These are phyloP conservation scores for Drosophila willistoni DNA, from an alignment of 1,140 invertebrate species.

Conservation along the genomic window DNA sequence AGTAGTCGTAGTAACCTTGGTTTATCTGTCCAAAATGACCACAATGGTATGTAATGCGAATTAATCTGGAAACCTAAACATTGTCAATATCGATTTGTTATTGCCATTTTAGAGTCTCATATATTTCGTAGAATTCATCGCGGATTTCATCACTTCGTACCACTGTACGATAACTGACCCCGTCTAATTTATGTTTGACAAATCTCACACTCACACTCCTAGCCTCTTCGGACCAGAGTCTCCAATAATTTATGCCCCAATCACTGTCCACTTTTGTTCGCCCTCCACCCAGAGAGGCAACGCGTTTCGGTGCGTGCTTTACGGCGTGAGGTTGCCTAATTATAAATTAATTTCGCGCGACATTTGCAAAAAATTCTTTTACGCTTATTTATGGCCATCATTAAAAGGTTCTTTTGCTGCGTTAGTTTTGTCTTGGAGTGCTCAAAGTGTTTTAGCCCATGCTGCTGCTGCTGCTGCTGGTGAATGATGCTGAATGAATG, in stretches of 20 bases:
- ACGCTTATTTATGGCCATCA: conserved; percentile 53
- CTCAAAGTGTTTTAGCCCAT: conserved; percentile 43
- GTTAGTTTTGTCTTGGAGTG: conserved; percentile 46
- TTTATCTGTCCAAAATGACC: background rate
- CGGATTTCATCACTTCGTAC: background rate
- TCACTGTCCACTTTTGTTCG: conserved; percentile 56
- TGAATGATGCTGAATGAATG: conserved; percentile 42
- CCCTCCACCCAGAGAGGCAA: conserved; percentile 5
- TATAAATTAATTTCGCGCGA: conserved; percentile 66
- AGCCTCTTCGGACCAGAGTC: background rate
- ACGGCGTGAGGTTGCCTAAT: conserved; percentile 59
- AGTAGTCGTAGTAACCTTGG: conserved; percentile 22
- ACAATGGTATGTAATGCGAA: background rate
- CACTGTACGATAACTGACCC: conserved; percentile 42
- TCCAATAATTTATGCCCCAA: conserved; percentile 60
- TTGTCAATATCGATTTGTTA: too few relatives aligned
- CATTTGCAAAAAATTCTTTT: conserved; percentile 62
- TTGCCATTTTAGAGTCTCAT: background rate
- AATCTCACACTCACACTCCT: conserved; percentile 34
- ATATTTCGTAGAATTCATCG: background rate
- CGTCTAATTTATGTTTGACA: conserved; percentile 51
- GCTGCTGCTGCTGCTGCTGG: background rate
- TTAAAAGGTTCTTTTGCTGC: conserved; percentile 51
- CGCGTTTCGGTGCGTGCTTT: conserved; percentile 25
- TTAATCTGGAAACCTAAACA: background rate